phyloP scores from a whole-genome alignment of 2,888 invertebrate species.

The Lydus trimaculatus region DNA sequence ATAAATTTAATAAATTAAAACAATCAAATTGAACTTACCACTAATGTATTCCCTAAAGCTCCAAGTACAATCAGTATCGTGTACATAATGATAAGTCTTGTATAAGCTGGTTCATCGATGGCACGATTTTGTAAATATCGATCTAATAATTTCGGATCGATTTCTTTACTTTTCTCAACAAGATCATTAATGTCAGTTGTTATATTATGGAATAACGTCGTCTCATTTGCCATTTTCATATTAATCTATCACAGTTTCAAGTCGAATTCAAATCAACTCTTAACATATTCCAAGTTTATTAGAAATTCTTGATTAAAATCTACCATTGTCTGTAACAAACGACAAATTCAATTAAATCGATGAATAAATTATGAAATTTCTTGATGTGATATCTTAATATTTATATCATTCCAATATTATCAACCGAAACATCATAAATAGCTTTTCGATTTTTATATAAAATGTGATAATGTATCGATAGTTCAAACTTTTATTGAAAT shows the following conservation, averaged over 20 bases:
- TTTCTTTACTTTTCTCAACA: constrained; percentile 47
- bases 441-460: not conserved
- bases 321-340: not conserved
- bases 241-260: constrained; percentile 4
- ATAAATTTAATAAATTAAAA: not conserved
- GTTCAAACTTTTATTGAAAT: not conserved
- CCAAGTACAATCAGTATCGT: constrained; percentile 81
- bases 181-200: constrained; percentile 29
- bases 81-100: constrained; percentile 74
- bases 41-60: constrained; percentile 84
- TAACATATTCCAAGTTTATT: not conserved
- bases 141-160: constrained; percentile 63
- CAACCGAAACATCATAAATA: not conserved
- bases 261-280: not conserved
- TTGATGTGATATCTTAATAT: not conserved
- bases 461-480: not conserved
- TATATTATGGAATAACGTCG: constrained; percentile 6
- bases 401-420: too few relatives aligned
- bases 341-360: not conserved
- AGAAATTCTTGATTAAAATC: not conserved
- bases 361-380: not conserved
- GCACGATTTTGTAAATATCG: constrained; percentile 74
- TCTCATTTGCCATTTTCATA: constrained; percentile 15
- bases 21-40: constrained; percentile 73
- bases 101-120: constrained; percentile 74